These are phyloP conservation scores for Drosophila incognita DNA, from an alignment of 2,888 invertebrate species.

Conservation along the genomic window DNA sequence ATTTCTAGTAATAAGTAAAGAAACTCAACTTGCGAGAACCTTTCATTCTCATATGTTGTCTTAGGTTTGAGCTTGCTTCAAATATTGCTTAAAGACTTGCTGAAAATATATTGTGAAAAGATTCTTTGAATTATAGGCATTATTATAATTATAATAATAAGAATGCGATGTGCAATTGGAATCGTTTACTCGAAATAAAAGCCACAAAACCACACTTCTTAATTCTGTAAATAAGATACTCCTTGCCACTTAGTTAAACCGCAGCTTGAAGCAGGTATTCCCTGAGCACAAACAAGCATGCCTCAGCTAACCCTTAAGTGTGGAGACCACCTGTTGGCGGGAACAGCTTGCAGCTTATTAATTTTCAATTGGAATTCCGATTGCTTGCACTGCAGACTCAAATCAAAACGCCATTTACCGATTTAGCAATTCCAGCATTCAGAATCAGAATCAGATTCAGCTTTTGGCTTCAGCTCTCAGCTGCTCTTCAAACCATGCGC, in stretches of 20 bases:
- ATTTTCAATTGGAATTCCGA: constrained; percentile 58
- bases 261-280: neutral
- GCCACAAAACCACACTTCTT: neutral
- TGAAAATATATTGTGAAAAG: neutral
- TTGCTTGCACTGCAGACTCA: constrained; percentile 14
- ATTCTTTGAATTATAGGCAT: neutral
- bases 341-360: constrained; percentile 50
- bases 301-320: neutral
- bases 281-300: neutral
- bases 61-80: neutral
- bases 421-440: constrained; percentile 48
- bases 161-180: neutral
- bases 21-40: neutral
- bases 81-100: neutral
- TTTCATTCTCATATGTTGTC: neutral
- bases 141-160: neutral
- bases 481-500: constrained; percentile 50
- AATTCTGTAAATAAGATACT: neutral
- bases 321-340: constrained; percentile 19
- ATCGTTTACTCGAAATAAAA: neutral
- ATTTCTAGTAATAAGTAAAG: neutral
- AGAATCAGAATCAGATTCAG: constrained; percentile 2
- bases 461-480: constrained; percentile 4
- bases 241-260: neutral
- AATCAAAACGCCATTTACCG: constrained; percentile 68